Percentiles rank a stretch among this genome's conserved stretches.
These are phyloP conservation scores for Macroteleia sp. DNA, from an alignment of 2,888 invertebrate genomes.

Conservation along the genomic window DNA sequence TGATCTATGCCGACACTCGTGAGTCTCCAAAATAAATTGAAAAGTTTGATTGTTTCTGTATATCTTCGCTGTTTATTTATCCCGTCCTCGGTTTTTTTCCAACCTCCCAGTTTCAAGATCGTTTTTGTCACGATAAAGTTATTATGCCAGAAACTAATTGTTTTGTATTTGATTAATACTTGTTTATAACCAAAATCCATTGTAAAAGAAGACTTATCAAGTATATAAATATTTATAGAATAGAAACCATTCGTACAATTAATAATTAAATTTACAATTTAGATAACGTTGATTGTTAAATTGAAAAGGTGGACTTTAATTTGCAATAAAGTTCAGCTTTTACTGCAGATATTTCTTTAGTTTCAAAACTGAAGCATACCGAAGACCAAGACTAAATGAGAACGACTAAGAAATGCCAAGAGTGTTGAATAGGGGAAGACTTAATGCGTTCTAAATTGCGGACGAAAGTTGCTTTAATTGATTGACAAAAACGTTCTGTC, in stretches of 20 bases:
- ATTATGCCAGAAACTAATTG: no score
- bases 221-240: no score
- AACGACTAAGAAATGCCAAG: constrained; percentile 9
- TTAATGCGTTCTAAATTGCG: constrained; percentile 58
- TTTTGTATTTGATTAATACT: no score
- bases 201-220: no score
- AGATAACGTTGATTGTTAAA: no score
- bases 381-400: constrained; percentile 1
- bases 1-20: constrained; percentile 26
- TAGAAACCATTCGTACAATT: no score
- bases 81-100: neutral
- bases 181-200: no score
- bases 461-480: constrained; percentile 50
- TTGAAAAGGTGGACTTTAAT: no score
- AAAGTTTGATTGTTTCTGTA: constrained; percentile 3
- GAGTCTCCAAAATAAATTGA: neutral
- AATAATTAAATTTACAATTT: no score
- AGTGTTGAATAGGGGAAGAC: constrained; percentile 15
- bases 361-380: constrained; percentile 13
- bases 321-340: no score
- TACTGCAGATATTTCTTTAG: neutral
- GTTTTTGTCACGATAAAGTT: no score
- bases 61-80: neutral
- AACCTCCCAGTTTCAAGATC: no score
- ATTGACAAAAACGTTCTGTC: constrained; percentile 44